phyloP scores from a whole-genome alignment of 2,797 vertebrate species.

The Malacoctenus gilli region DNA sequence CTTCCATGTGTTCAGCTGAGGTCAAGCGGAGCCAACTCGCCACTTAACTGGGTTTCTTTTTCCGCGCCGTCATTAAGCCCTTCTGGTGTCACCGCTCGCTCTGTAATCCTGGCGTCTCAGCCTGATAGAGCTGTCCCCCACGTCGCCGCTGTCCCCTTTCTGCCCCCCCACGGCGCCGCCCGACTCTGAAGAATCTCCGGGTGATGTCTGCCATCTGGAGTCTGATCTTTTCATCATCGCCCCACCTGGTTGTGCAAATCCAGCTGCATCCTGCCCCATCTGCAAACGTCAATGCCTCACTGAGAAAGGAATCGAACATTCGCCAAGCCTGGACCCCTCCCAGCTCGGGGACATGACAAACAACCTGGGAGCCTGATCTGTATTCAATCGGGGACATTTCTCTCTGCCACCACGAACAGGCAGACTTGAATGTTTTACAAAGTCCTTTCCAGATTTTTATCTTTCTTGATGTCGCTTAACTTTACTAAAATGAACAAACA shows the following conservation, averaged over 20 bases:
- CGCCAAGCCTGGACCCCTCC: slow-evolving; percentile 17
- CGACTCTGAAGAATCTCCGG: slow-evolving; percentile 51
- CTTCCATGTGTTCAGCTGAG: background rate
- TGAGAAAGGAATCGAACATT: slow-evolving; percentile 27
- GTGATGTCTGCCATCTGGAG: slow-evolving; percentile 67
- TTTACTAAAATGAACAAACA: no score
- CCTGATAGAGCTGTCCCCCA: slow-evolving; percentile 44
- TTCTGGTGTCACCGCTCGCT: slow-evolving; percentile 14
- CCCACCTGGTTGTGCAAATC: slow-evolving; percentile 56
- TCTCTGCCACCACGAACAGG: background rate
- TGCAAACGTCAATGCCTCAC: slow-evolving; percentile 32
- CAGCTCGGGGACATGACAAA: slow-evolving; percentile 20
- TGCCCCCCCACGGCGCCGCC: slow-evolving; percentile 40
- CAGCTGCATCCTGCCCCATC: slow-evolving; percentile 49
- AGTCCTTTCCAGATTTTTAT: background rate
- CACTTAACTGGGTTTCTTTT: background rate
- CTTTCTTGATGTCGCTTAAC: no score
- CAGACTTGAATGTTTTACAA: background rate
- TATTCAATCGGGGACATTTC: slow-evolving; percentile 2
- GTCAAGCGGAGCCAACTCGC: slow-evolving; percentile 12
- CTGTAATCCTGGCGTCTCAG: slow-evolving; percentile 21
- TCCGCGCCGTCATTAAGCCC: background rate
- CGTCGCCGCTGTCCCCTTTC: slow-evolving; percentile 40
- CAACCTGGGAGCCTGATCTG: background rate
- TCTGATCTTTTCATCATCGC: slow-evolving; percentile 57